Evolutionary conservation across 1,140 invertebrate species (phyloP).

Genomic region (Melipona quadrifasciata): DNA sequence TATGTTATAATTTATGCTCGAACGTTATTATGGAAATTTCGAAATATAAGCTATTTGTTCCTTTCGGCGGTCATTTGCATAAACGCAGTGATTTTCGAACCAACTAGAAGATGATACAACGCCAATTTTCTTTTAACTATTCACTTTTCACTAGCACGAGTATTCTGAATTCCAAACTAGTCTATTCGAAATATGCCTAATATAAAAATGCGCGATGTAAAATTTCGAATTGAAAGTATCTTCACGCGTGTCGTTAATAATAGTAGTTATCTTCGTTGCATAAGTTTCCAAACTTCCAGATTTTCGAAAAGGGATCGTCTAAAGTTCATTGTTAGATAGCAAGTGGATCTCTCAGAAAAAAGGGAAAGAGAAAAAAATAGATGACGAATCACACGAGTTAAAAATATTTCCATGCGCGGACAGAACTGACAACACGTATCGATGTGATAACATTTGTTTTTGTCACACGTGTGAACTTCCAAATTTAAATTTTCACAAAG

Average conservation of each 20-base stretch:
- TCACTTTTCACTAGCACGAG: conserved; percentile 6
- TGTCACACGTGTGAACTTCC: not conserved
- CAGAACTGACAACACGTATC: not conserved
- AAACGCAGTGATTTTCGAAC: conserved; percentile 6
- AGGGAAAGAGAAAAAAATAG: no score
- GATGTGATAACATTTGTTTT: not conserved
- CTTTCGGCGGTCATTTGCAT: conserved; percentile 28
- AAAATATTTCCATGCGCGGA: not conserved
- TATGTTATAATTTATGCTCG: not conserved
- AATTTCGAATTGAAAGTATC: no score
- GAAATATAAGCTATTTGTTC: conserved; percentile 13
- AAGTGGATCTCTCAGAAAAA: no score
- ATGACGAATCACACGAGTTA: not conserved
- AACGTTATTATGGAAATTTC: conserved; percentile 23
- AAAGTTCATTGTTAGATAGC: not conserved
- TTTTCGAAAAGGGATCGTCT: no score
- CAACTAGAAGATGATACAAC: not conserved
- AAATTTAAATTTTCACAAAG: not conserved
- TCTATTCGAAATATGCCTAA: not conserved
- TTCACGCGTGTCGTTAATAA: no score
- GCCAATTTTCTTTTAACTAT: conserved; percentile 15
- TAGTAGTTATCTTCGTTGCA: no score
- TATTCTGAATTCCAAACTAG: not conserved
- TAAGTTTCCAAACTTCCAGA: no score
- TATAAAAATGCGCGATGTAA: not conserved